These are phyloP conservation scores for Brachypalpus laphriformis DNA, from an alignment of 2,888 invertebrate species.

Conservation along the genomic window DNA sequence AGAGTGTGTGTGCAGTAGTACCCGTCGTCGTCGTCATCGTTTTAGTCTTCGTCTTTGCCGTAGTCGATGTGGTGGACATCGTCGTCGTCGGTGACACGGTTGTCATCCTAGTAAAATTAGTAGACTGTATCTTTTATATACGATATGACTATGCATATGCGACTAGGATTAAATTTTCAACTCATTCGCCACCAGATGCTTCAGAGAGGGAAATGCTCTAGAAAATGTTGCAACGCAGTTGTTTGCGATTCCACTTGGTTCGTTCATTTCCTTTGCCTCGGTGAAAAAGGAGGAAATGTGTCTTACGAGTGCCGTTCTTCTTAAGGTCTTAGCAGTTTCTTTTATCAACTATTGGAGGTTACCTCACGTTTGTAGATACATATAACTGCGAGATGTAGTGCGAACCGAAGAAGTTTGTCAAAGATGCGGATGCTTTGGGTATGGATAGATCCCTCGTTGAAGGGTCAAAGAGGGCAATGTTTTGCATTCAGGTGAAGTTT, in stretches of 20 bases:
- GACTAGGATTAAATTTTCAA: slow-evolving; percentile 44
- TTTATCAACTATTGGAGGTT: slow-evolving; percentile 25
- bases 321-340: slow-evolving; percentile 43
- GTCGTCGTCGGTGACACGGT: slow-evolving; percentile 40
- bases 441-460: neutral
- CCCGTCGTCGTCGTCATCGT: too few relatives aligned
- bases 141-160: slow-evolving; percentile 27
- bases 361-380: too few relatives aligned
- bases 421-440: neutral
- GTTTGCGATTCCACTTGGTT: slow-evolving; percentile 23
- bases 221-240: slow-evolving; percentile 45
- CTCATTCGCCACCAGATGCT: slow-evolving; percentile 25
- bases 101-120: slow-evolving; percentile 65
- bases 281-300: slow-evolving; percentile 25
- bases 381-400: slow-evolving; percentile 30
- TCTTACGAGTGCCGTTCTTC: neutral
- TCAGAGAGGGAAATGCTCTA: slow-evolving; percentile 28
- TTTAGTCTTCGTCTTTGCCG: neutral
- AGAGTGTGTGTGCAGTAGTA: neutral
- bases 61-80: slow-evolving; percentile 20
- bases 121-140: slow-evolving; percentile 43
- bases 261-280: slow-evolving; percentile 12
- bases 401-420: slow-evolving; percentile 5
- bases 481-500: slow-evolving; percentile 25
- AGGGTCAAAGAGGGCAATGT: slow-evolving; percentile 22